Percentiles rank a stretch among this genome's conserved stretches.
These are phyloP conservation scores for Drosophila peninsularis DNA, from an alignment of 2,888 invertebrate genomes.

Conservation along the genomic window DNA sequence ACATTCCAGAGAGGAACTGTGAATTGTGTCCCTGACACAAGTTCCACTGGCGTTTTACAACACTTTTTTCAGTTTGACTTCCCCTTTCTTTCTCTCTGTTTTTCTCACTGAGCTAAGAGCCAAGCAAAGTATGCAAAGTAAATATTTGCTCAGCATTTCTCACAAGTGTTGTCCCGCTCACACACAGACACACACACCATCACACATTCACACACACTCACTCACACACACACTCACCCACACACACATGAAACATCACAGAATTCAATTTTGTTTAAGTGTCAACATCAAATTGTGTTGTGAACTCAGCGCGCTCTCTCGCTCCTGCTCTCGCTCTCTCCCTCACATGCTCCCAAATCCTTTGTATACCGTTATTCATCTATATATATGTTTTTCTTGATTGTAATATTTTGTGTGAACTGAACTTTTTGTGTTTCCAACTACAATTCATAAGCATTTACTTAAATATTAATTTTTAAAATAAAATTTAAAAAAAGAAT, in stretches of 20 bases:
- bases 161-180: conserved; percentile 27
- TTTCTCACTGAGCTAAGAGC: conserved; percentile 38
- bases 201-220: neutral
- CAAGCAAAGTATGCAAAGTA: conserved; percentile 24
- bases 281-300: conserved; percentile 14
- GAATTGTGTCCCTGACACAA: neutral
- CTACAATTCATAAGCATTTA: conserved; percentile 65
- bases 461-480: conserved; percentile 62
- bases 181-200: conserved; percentile 10
- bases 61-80: neutral
- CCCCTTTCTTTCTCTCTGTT: neutral
- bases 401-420: conserved; percentile 42
- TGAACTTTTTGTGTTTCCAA: conserved; percentile 36
- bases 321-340: neutral
- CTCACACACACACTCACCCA: conserved; percentile 9
- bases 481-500: conserved; percentile 7
- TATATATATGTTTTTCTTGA: conserved; percentile 8
- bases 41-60: conserved; percentile 8
- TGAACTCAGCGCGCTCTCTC: conserved; percentile 5
- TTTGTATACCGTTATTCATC: conserved; percentile 20
- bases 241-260: conserved; percentile 8
- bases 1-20: conserved; percentile 33
- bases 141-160: conserved; percentile 6
- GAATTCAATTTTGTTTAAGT: conserved; percentile 4
- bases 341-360: conserved; percentile 4